Evolutionary conservation across 2,113 vertebrate species (phyloP).

Genomic region (Tragelaphus buxtoni): DNA sequence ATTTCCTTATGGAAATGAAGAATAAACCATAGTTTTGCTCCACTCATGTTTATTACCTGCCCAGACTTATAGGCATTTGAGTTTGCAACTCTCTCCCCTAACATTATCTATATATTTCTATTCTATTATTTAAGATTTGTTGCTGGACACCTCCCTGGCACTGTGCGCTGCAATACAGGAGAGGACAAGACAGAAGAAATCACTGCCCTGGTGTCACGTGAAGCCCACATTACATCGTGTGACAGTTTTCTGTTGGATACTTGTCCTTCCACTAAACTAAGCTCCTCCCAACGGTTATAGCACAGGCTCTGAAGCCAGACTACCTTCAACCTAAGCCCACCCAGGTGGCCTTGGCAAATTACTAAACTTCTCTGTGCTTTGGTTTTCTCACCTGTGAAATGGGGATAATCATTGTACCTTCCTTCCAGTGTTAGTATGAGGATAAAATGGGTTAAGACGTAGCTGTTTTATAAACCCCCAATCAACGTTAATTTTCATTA

Average conservation of each 20-base stretch:
- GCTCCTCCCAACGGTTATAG: neutral
- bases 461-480: neutral
- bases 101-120: neutral
- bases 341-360: neutral
- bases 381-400: neutral
- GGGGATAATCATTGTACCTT: neutral
- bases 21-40: neutral
- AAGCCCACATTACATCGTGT: neutral
- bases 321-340: neutral
- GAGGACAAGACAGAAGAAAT: neutral
- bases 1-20: neutral
- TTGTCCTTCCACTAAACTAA: neutral
- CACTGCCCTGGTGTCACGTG: neutral
- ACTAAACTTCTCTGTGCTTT: neutral
- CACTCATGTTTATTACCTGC: neutral
- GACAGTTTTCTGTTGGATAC: neutral
- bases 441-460: neutral
- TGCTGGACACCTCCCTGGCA: neutral
- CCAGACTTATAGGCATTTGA: neutral
- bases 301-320: neutral
- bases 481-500: neutral
- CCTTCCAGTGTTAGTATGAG: neutral
- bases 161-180: neutral
- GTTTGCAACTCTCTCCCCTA: neutral
- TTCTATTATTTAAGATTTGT: neutral